phyloP scores from a whole-genome alignment of 2,888 invertebrate species.

The Drosophila cognata region DNA sequence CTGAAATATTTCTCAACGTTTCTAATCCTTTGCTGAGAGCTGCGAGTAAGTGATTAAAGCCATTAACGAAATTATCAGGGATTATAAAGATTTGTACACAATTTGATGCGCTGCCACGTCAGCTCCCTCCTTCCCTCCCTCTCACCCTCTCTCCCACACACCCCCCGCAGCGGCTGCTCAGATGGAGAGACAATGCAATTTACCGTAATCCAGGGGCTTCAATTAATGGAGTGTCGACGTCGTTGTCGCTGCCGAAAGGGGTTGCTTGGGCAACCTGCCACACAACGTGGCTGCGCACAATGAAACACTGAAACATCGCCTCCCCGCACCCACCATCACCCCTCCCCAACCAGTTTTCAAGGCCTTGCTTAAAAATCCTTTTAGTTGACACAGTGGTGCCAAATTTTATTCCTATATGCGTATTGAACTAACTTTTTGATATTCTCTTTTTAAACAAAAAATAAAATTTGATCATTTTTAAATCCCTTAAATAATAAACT shows the following conservation, averaged over 20 bases:
- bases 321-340: background rate
- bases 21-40: slow-evolving; percentile 28
- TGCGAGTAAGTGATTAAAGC: slow-evolving; percentile 83
- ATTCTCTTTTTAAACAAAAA: background rate
- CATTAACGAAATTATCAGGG: slow-evolving; percentile 85
- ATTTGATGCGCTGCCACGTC: slow-evolving; percentile 68
- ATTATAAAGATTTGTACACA: slow-evolving; percentile 83
- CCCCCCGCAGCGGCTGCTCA: slow-evolving; percentile 63
- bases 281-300: slow-evolving; percentile 31
- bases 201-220: slow-evolving; percentile 83
- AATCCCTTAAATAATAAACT: background rate
- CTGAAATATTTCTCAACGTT: slow-evolving; percentile 7
- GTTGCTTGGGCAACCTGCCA: slow-evolving; percentile 51
- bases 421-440: background rate
- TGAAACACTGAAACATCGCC: slow-evolving; percentile 35
- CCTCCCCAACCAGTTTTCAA: background rate
- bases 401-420: background rate
- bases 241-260: slow-evolving; percentile 52
- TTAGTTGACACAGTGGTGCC: slow-evolving; percentile 35
- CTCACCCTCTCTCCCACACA: background rate
- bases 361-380: slow-evolving; percentile 29
- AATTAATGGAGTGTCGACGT: slow-evolving; percentile 82
- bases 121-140: background rate
- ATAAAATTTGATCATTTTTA: background rate
- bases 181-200: slow-evolving; percentile 82